Percentiles rank a stretch among this genome's conserved stretches.
Conservation (phyloP, 2,797 vertebrate genomes). For the Balearica regulorum region DNA sequence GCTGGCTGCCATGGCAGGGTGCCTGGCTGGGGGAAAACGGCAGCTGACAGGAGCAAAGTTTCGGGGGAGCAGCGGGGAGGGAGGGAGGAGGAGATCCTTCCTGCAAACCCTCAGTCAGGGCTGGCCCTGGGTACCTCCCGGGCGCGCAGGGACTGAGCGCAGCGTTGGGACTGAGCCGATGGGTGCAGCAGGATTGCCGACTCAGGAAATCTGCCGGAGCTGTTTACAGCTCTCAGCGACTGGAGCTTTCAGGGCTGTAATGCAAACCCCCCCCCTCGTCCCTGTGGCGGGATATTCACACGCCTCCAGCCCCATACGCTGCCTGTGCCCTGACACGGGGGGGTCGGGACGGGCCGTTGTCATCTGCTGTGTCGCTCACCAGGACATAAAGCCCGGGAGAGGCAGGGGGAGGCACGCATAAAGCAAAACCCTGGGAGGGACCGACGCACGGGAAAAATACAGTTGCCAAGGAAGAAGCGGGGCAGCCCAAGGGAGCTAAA, state of each 20-base stretch:
- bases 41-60: not conserved
- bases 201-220: constrained; percentile 30
- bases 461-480: not conserved
- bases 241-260: constrained; percentile 29
- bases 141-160: not conserved
- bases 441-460: fast-evolving
- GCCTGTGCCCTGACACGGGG: constrained; percentile 33
- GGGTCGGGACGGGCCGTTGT: not conserved
- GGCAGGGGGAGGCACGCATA: not conserved
- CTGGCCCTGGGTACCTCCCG: not conserved
- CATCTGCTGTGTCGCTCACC: not conserved
- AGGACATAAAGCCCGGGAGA: not conserved
- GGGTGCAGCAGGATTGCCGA: not conserved
- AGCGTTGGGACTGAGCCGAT: not conserved
- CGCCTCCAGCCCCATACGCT: constrained; percentile 43
- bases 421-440: not conserved
- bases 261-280: not conserved
- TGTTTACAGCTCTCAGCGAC: constrained; percentile 23
- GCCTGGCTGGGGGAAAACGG: not conserved
- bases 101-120: not conserved
- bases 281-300: constrained; percentile 19
- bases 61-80: not conserved
- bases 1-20: not conserved
- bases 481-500: not conserved
- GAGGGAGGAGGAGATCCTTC: not conserved